Evolutionary conservation across 2,888 invertebrate species (phyloP), one percentile per base, ranked within the genome.

Genomic region (Athalia circularis): DNA sequence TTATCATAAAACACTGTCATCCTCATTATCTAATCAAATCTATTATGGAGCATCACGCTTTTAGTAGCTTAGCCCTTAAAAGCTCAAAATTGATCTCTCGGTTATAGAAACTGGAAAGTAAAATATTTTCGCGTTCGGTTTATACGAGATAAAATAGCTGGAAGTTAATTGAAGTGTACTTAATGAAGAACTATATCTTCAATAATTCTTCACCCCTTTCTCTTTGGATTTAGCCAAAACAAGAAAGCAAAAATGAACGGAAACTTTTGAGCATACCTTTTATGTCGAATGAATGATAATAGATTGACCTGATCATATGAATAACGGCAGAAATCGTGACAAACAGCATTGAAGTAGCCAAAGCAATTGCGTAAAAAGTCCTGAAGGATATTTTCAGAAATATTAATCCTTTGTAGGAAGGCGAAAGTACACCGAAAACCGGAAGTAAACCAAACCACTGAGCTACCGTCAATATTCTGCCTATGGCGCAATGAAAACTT

Each of bases 381-480:
- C 85, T 82, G 13, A 84, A 79, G 0, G 88, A 86, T 4, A 81
- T 70, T 79, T 64, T 83, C 8, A 65, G 79, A 76, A 87, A 90
- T 0, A 75, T 74, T 3, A 90, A 83, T 43, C 85, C 83, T 54
- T 77, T 78, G 0, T 87, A 83, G 0, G 85, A 84, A 2, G 81
- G 45, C 0, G 83, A 78, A 5, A 85, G 81, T 11, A 90, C 80
- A 3, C 87, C 87, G 2, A 78, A 68, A 4, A 90, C 79, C 0
- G 90, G 90, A 29, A 90, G 81, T 0, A 90, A 6, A 4, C 90
- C 90, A 62, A 90, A 90, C 77, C 86, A 81, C 82, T 90, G 90
- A 3, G 90, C 89, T 7, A 87, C n/a, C 3, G 79, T 76, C 65
- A 90, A 82, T 77, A 87, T 82, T 0, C 83, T 82, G 0, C 87